A percentile compares a stretch with the other conserved stretches of the same genome.
Evolutionary conservation across 2,113 vertebrate genomes (phyloP).

Genomic region (Petromus typicus): DNA sequence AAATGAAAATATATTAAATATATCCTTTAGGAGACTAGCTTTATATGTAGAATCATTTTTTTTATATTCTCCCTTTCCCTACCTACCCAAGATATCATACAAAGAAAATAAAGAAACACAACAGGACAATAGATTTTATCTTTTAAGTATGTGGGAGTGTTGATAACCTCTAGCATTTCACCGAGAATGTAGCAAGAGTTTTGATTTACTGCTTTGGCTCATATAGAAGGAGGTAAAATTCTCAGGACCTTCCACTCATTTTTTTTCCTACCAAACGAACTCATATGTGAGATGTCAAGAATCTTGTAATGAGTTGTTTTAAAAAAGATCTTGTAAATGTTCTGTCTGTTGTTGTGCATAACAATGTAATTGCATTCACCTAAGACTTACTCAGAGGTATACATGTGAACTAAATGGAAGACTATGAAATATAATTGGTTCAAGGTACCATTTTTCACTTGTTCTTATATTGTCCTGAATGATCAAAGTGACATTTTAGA

Average conservation of each 20-base stretch:
- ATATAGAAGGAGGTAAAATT: not conserved
- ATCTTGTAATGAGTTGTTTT: not conserved
- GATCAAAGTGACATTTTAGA: not conserved
- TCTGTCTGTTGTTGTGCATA: not conserved
- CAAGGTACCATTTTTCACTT: not conserved
- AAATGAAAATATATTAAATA: not conserved
- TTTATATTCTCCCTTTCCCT: not conserved
- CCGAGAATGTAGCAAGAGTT: not conserved
- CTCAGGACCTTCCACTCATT: not conserved
- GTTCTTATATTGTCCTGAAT: not conserved
- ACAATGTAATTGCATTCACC: not conserved
- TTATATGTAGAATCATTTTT: not conserved
- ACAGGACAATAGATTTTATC: not conserved
- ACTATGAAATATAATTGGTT: not conserved
- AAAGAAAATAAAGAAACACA: not conserved
- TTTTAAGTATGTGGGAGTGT: not conserved
- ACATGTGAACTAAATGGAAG: not conserved
- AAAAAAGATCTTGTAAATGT: not conserved
- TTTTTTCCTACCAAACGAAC: not conserved
- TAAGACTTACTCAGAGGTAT: not conserved
- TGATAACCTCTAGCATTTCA: not conserved
- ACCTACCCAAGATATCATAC: not conserved
- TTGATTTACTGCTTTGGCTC: not conserved
- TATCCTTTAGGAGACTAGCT: not conserved
- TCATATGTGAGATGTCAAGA: not conserved